These are phyloP conservation scores for Electrona antarctica DNA, from an alignment of 2,113 vertebrate species.

Conservation along the genomic window DNA sequence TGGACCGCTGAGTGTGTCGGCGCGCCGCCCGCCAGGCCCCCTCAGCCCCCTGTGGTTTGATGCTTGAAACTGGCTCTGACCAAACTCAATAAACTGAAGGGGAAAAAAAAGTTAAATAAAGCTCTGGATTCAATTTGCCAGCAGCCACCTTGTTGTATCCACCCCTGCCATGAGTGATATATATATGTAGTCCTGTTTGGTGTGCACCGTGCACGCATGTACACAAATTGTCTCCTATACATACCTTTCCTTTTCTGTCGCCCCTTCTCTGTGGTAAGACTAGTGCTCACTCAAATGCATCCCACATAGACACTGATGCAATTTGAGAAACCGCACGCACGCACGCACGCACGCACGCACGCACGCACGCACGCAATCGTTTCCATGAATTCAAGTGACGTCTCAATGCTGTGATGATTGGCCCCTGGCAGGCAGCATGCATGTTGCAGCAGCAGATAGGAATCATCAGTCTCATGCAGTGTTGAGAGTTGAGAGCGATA, in stretches of 20 bases:
- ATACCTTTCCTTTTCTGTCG: constrained; percentile 74
- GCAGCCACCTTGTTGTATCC: too few relatives aligned
- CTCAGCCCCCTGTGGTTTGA: too few relatives aligned
- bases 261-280: constrained; percentile 67
- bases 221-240: constrained; percentile 72
- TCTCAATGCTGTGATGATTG: constrained; percentile 66
- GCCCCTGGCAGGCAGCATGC: constrained; percentile 55
- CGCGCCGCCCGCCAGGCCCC: not conserved
- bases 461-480: constrained; percentile 63
- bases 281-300: constrained; percentile 74
- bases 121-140: too few relatives aligned
- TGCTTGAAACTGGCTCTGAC: too few relatives aligned
- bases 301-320: constrained; percentile 62
- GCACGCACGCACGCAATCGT: constrained; percentile 37
- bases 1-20: constrained; percentile 2
- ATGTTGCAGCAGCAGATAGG: constrained; percentile 41
- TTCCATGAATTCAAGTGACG: constrained; percentile 81
- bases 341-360: not conserved
- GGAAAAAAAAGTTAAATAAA: too few relatives aligned
- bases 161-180: too few relatives aligned
- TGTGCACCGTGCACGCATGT: not conserved
- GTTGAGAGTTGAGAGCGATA: constrained; percentile 53
- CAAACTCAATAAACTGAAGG: too few relatives aligned
- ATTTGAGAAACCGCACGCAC: constrained; percentile 66
- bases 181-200: too few relatives aligned